Evolutionary conservation across 2,113 vertebrate genomes (phyloP), one percentile per base, ranked within the genome.

Genomic region (Zapornia atra): DNA sequence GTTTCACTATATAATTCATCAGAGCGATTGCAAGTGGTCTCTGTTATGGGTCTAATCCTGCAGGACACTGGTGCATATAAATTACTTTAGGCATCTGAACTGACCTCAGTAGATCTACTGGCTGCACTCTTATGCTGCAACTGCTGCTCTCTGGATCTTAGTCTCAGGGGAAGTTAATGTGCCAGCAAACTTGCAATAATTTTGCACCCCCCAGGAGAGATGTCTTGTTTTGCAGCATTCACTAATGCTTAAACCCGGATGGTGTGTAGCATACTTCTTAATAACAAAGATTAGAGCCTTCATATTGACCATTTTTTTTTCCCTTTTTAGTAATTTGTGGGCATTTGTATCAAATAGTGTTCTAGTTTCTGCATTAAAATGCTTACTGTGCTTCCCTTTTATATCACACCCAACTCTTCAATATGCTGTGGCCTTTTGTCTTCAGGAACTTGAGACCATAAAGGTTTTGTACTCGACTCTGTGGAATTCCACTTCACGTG

Each of bases 151-250:
- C 66, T 4, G 6, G 28, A 53, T 1, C 1, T 34, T 28, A 22
- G 24, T 84, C 65, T 57, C 0, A 18, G 0, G 24, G 25, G 20
- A 12, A 92, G 10, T 34, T 64, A 34, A 51, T 5, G 0, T 53
- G 29, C 15, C 44, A 50, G 26, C 29, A 86, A 86, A 57, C 44
- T 53, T 53, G 33, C 33, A 69, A 10, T 31, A 14, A 82, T 60
- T 87, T 71, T 33, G 4, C 18, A 33, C 16, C 9, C 80, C 40
- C 11, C 8, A 29, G 26, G 56, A 46, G 16, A 80, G 19, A 51
- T 40, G 8, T 38, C 18, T 34, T 57, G 26, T 31, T 77, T 64
- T 42, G 25, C 70, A 71, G 42, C 6, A 40, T 64, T 90, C 7
- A 42, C 11, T 15, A 44, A 50, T 61, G 16, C 31, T 31, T 79